Evolutionary conservation across 2,888 invertebrate genomes (phyloP).

Genomic region (Caenorhabditis sp.): DNA sequence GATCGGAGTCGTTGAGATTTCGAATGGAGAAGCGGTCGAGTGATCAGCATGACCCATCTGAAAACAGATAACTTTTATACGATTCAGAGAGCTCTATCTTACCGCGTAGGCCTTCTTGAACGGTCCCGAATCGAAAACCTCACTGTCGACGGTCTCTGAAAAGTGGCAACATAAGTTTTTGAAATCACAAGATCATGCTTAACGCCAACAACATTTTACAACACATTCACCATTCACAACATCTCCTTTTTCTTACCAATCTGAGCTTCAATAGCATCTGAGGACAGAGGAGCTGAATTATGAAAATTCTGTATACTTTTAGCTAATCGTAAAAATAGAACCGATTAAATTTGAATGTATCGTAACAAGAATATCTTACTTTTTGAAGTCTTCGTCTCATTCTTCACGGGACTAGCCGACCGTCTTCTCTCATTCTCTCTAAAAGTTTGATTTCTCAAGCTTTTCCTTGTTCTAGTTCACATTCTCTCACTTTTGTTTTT

Average conservation of each 20-base stretch:
- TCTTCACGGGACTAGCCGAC: conserved; percentile 9
- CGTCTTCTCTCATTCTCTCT: conserved; percentile 42
- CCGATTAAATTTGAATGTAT: conserved; percentile 1
- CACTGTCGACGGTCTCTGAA: conserved; percentile 80
- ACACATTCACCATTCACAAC: conserved; percentile 45
- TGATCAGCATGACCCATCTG: conserved; percentile 69
- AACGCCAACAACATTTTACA: background rate
- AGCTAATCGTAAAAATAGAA: background rate
- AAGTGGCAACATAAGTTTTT: background rate
- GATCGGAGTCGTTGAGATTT: conserved; percentile 97
- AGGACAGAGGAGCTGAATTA: conserved; percentile 33
- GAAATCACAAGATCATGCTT: background rate
- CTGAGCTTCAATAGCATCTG: conserved; percentile 30
- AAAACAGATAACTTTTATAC: background rate
- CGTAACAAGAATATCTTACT: conserved; percentile 5
- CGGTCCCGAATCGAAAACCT: conserved; percentile 80
- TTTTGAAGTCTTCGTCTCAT: conserved; percentile 17
- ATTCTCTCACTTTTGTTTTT: conserved; percentile 53
- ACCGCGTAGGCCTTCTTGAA: conserved; percentile 75
- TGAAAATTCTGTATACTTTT: background rate
- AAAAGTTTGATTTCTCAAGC: conserved; percentile 11
- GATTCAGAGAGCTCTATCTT: background rate
- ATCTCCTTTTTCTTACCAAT: conserved; percentile 55
- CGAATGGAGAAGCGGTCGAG: conserved; percentile 92
- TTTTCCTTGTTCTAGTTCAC: background rate